A percentile compares a stretch with the other conserved stretches of the same genome.
These are phyloP conservation scores for Volucella inanis DNA, from an alignment of 2,888 invertebrate species.

Conservation along the genomic window DNA sequence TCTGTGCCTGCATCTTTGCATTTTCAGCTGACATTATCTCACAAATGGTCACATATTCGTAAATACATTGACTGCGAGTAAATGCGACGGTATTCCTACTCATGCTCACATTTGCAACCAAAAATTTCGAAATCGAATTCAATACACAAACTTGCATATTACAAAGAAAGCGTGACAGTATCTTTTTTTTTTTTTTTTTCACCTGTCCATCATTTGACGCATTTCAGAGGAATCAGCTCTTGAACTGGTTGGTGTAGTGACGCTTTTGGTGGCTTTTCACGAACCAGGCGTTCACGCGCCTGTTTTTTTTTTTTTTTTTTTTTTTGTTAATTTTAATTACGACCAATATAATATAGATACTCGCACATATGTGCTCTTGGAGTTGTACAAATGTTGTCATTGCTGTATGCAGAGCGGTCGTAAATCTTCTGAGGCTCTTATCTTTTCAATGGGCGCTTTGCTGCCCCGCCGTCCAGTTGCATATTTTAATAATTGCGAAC, in stretches of 20 bases:
- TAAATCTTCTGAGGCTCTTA: constrained; percentile 1
- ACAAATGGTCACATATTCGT: constrained; percentile 14
- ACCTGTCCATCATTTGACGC: constrained; percentile 9
- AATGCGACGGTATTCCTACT: neutral
- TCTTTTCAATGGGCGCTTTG: neutral
- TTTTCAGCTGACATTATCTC: constrained; percentile 5
- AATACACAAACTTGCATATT: neutral
- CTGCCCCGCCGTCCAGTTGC: constrained; percentile 1
- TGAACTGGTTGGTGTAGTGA: constrained; percentile 34
- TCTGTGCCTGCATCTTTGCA: constrained; percentile 10
- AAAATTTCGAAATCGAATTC: constrained; percentile 47
- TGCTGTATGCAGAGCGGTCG: neutral
- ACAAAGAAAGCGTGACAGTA: neutral
- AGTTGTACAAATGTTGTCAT: neutral
- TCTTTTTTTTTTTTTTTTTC: neutral
- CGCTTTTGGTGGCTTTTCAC: neutral
- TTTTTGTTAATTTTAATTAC: constrained; percentile 33
- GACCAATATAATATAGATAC: constrained; percentile 4
- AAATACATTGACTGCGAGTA: neutral
- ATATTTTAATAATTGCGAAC: constrained; percentile 51
- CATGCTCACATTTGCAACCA: constrained; percentile 3
- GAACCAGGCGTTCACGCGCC: constrained; percentile 11
- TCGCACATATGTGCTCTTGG: neutral
- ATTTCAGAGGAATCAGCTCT: constrained; percentile 29
- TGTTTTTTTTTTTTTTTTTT: too few species aligned